Evolutionary conservation across 2,888 invertebrate species (phyloP).

Genomic region (Lithophane socia): DNA sequence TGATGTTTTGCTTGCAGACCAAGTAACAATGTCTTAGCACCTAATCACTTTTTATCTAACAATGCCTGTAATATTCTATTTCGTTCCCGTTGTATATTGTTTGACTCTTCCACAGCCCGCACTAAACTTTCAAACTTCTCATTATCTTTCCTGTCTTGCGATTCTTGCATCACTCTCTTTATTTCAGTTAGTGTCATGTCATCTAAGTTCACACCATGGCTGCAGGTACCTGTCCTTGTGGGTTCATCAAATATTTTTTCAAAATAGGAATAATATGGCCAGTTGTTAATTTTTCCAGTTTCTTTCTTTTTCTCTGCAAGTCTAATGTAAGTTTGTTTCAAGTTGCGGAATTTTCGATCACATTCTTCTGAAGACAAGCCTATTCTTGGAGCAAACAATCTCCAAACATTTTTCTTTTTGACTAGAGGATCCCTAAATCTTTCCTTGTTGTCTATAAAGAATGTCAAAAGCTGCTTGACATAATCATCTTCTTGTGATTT

Average conservation of each 20-base stretch:
- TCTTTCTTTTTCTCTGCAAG: slow-evolving; percentile 78
- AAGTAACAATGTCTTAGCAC: not conserved
- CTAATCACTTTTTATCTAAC: slow-evolving; percentile 72
- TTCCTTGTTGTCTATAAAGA: slow-evolving; percentile 82
- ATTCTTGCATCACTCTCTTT: slow-evolving; percentile 73
- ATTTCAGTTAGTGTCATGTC: slow-evolving; percentile 76
- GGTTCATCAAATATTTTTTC: slow-evolving; percentile 82
- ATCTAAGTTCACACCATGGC: slow-evolving; percentile 65
- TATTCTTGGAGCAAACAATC: slow-evolving; percentile 76
- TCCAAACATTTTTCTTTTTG: slow-evolving; percentile 84
- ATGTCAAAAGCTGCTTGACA: slow-evolving; percentile 80
- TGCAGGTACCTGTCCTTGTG: slow-evolving; percentile 36
- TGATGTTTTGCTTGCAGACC: not conserved
- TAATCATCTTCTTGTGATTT: slow-evolving; percentile 78
- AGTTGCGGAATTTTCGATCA: slow-evolving; percentile 85
- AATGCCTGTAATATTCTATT: slow-evolving; percentile 84
- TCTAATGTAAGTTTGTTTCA: slow-evolving; percentile 85
- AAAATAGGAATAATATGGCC: slow-evolving; percentile 85
- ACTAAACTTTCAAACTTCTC: slow-evolving; percentile 82
- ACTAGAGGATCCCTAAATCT: slow-evolving; percentile 81
- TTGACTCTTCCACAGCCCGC: slow-evolving; percentile 81
- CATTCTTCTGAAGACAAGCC: slow-evolving; percentile 83
- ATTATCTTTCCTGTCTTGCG: slow-evolving; percentile 72
- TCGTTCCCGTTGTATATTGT: slow-evolving; percentile 83
- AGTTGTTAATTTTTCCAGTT: slow-evolving; percentile 79